Base-by-base conservation (phyloP, 2,888 invertebrate genomes). In the Andrena flavipes region DNA sequence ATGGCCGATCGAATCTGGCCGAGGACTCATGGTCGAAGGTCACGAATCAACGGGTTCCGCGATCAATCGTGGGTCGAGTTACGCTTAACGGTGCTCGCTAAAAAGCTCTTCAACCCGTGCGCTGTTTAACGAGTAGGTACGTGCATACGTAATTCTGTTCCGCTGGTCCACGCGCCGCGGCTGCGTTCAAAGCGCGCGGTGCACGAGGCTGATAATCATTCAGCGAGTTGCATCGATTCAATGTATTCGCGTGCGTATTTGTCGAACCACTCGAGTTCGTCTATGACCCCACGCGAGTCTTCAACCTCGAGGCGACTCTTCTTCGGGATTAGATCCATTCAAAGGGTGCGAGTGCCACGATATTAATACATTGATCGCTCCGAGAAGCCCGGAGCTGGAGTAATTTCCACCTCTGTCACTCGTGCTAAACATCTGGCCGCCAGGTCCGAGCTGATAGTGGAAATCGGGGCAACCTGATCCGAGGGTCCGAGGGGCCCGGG, bases 381-480 rank as follows among this genome's bases (percentile, higher is more conserved):
- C 56, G 26, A 56, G 23, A 56, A 56, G 56, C 23, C 1, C 0
- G 20, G 10, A 23, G 23, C 10, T 10, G 23, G 23, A 10, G 23
- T 23, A 56, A 56, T 26, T 4, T 26, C 10, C 10, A 20, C 26
- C 26, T 23, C 23, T 10, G 56, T 56, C 56, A 56, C 26, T 6
- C 13, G 42, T 26, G 30, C 54, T 26, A 63, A 54, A 48, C 74
- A 77, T 80, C 76, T 78, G 71, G 62, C 64, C 33, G 72, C 29
- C 49, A 49, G 63, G 64, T 16, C 70, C 48, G 26, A 51, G 81
- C 73, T 80, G 89, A 89, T 88, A 89, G 87, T 84, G 81, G 77
- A 90, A 90, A 87, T 91, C 87, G 83, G 72, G 75, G 92, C 89
- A 92, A 91, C 90, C 89, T 88, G 91, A 91, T 91, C 90, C 90